These are phyloP conservation scores for Drosophila meridiana DNA, from an alignment of 2,888 invertebrate genomes.

Conservation along the genomic window DNA sequence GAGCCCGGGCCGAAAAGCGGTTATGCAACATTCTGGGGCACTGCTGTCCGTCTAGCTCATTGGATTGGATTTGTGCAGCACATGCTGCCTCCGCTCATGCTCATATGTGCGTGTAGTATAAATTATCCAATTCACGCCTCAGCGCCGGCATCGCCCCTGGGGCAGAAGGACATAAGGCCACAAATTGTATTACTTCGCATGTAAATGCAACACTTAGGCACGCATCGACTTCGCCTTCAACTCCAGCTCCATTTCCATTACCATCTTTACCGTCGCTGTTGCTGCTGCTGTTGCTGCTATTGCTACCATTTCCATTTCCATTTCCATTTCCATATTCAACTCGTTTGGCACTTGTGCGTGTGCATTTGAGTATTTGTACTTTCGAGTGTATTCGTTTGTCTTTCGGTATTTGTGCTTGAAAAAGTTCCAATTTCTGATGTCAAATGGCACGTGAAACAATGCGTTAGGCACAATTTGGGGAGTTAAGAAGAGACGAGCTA, in stretches of 20 bases:
- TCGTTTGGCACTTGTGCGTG: constrained; percentile 23
- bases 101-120: constrained; percentile 58
- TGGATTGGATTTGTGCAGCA: constrained; percentile 64
- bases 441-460: constrained; percentile 76
- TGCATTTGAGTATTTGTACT: constrained; percentile 50
- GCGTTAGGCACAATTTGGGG: constrained; percentile 40
- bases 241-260: constrained; percentile 28
- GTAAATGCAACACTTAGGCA: constrained; percentile 81
- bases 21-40: constrained; percentile 34
- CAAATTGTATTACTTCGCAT: constrained; percentile 74
- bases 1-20: background rate
- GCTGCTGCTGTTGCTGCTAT: background rate
- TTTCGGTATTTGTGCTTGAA: constrained; percentile 65
- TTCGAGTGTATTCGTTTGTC: constrained; percentile 67
- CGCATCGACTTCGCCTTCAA: constrained; percentile 55
- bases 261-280: background rate
- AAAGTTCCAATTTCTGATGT: constrained; percentile 74
- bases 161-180: constrained; percentile 20
- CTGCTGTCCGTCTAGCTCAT: constrained; percentile 59
- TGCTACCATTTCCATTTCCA: constrained; percentile 20
- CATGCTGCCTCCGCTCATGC: constrained; percentile 25
- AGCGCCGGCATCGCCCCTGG: constrained; percentile 47
- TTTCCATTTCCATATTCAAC: constrained; percentile 35
- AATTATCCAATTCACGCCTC: constrained; percentile 82
- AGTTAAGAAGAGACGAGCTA: constrained; percentile 2